phyloP scores from a whole-genome alignment of 2,113 vertebrate genomes.

The Sinocyclocheilus anshuiensis region DNA sequence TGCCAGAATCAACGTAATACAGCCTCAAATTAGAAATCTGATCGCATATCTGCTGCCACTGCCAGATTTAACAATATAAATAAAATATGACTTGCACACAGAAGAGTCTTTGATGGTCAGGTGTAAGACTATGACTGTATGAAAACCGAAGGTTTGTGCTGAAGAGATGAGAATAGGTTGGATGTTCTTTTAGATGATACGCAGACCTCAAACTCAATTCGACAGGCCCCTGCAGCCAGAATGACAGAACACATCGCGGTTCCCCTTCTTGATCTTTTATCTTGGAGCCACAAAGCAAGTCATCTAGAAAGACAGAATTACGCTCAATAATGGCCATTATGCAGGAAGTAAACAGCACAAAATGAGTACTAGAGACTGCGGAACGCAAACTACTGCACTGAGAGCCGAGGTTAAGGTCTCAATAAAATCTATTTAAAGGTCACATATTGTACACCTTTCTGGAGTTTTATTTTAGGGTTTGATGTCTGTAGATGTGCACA shows the following conservation, averaged over 20 bases:
- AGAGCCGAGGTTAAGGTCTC: not conserved
- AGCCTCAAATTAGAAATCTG: too few relatives aligned
- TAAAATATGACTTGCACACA: not conserved
- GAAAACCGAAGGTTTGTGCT: not conserved
- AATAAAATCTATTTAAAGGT: not conserved
- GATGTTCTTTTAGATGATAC: conserved; percentile 32
- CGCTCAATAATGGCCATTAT: conserved; percentile 19
- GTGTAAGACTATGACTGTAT: not conserved
- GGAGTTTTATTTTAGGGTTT: too few relatives aligned
- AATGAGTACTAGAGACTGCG: not conserved
- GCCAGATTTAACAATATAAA: not conserved
- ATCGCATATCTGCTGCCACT: too few relatives aligned
- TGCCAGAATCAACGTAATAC: too few relatives aligned
- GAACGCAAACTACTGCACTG: not conserved
- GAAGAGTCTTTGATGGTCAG: not conserved
- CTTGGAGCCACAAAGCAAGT: not conserved
- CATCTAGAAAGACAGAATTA: not conserved
- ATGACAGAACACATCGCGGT: not conserved
- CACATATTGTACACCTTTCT: too few relatives aligned
- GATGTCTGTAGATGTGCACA: too few relatives aligned
- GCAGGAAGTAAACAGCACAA: conserved; percentile 3
- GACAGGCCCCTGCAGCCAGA: conserved; percentile 35
- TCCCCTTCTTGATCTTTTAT: not conserved
- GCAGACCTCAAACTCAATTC: not conserved
- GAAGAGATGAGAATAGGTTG: conserved; percentile 17